Percentiles rank a stretch among this genome's conserved stretches.
phyloP scores from a whole-genome alignment of 2,113 vertebrate genomes.

The Cryptomyrus ogoouensis region DNA sequence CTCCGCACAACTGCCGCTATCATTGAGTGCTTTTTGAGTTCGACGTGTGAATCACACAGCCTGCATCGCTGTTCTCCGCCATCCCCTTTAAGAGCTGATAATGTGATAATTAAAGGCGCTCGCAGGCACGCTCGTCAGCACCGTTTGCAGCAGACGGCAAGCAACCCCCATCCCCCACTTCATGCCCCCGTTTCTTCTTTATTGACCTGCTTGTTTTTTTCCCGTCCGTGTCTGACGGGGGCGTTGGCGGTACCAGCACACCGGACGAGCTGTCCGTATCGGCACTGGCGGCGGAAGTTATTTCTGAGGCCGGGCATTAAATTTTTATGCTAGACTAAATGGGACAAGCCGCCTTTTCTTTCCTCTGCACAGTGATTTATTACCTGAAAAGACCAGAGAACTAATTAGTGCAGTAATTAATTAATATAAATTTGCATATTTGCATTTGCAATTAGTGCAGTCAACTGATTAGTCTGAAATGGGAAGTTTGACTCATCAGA shows the following conservation, averaged over 20 bases:
- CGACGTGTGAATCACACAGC: slow-evolving; percentile 63
- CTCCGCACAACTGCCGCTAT: slow-evolving; percentile 43
- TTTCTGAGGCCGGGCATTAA: slow-evolving; percentile 70
- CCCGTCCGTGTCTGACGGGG: not conserved
- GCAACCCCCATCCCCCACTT: slow-evolving; percentile 37
- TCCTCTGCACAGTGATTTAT: slow-evolving; percentile 95
- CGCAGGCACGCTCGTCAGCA: slow-evolving; percentile 82
- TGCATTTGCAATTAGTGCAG: slow-evolving; percentile 99
- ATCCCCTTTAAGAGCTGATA: slow-evolving; percentile 82
- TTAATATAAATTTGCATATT: slow-evolving; percentile 99
- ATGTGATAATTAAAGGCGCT: slow-evolving; percentile 98
- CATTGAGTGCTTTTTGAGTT: slow-evolving; percentile 51
- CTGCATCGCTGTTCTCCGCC: slow-evolving; percentile 72
- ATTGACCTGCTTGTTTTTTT: not conserved
- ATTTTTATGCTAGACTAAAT: slow-evolving; percentile 79
- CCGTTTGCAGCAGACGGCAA: slow-evolving; percentile 62
- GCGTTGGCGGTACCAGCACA: not conserved
- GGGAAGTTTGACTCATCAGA: slow-evolving; percentile 99
- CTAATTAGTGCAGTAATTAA: slow-evolving; percentile 99
- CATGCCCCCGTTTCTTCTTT: slow-evolving; percentile 32
- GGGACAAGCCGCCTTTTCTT: slow-evolving; percentile 60
- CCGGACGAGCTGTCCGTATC: not conserved
- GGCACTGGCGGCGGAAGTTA: slow-evolving; percentile 26
- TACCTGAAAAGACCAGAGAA: slow-evolving; percentile 98
- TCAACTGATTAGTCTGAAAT: slow-evolving; percentile 99